Percentiles rank a stretch among this genome's conserved stretches.
These are phyloP conservation scores for Megaceryle torquata DNA, from an alignment of 2,113 vertebrate genomes.

Conservation along the genomic window DNA sequence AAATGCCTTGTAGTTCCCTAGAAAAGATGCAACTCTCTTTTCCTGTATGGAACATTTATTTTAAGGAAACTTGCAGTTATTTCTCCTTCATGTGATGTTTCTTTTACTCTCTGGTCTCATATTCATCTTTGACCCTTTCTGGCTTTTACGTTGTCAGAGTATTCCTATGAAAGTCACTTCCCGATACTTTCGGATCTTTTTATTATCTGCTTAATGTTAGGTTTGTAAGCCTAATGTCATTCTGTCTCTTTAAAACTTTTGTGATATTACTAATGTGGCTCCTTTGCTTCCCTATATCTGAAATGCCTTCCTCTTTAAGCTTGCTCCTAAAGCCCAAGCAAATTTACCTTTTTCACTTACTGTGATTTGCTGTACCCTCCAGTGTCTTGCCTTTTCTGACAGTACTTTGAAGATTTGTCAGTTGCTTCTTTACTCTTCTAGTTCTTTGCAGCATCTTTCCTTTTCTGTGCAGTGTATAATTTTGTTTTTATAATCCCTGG, in stretches of 20 bases:
- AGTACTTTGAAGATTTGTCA: neutral
- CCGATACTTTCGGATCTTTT: neutral
- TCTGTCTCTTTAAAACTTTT: neutral
- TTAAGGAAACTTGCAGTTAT: neutral
- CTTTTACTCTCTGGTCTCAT: neutral
- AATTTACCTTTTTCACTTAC: neutral
- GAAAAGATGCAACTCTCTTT: neutral
- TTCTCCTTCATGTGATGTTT: neutral
- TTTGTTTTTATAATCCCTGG: slow-evolving; percentile 6
- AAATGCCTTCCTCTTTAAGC: neutral
- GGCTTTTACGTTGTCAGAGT: neutral
- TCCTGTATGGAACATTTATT: neutral
- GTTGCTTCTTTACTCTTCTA: neutral
- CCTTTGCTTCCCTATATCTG: neutral
- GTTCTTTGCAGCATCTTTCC: neutral
- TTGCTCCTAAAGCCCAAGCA: neutral
- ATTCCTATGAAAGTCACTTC: neutral
- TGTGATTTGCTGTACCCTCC: neutral
- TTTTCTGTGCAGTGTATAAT: neutral
- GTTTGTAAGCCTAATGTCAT: neutral
- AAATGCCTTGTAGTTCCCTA: neutral
- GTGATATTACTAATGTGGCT: neutral
- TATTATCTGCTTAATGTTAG: neutral
- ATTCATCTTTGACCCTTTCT: neutral
- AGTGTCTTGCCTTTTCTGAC: neutral